phyloP scores from a whole-genome alignment of 30 jellyfish, hydroid and myxozoan genomes.

The Aurelia sp. region DNA sequence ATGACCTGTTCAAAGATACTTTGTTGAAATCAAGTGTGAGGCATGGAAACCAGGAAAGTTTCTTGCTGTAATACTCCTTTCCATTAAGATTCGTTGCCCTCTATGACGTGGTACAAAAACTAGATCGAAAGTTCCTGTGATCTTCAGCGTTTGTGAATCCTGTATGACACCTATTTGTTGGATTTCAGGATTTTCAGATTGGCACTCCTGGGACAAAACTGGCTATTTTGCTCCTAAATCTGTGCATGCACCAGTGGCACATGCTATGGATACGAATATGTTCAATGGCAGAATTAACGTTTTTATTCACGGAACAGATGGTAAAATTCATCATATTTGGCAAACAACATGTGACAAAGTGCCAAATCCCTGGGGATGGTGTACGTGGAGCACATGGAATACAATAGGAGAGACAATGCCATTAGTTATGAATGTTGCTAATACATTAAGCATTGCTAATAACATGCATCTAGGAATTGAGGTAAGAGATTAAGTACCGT shows the following conservation, averaged over 20 bases:
- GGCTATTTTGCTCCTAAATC: constrained; percentile 96
- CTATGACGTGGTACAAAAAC: too few relatives aligned
- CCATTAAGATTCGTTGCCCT: too few relatives aligned
- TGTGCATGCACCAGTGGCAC: constrained; percentile 94
- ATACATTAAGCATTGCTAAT: constrained; percentile 80
- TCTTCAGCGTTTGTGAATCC: neutral
- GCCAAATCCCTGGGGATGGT: constrained; percentile 99
- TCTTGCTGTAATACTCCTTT: too few relatives aligned
- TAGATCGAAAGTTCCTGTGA: too few relatives aligned
- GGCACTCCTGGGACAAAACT: constrained; percentile 98
- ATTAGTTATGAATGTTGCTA: constrained; percentile 35
- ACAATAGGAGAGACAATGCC: constrained; percentile 76
- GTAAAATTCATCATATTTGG: constrained; percentile 93
- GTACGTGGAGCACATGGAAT: constrained; percentile 99
- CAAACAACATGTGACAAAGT: constrained; percentile 99
- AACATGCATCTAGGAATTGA: constrained; percentile 96
- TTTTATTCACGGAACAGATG: constrained; percentile 95
- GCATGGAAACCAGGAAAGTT: too few relatives aligned
- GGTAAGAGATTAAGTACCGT: constrained; percentile 34
- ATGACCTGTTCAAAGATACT: too few relatives aligned
- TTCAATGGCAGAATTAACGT: constrained; percentile 94
- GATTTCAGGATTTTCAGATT: constrained; percentile 62
- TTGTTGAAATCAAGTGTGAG: too few relatives aligned
- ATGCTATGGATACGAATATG: constrained; percentile 84
- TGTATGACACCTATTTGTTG: neutral